Percentiles rank a stretch among this genome's conserved stretches.
Conservation (phyloP, 2,113 vertebrate species). For the Glareola pratincola region DNA sequence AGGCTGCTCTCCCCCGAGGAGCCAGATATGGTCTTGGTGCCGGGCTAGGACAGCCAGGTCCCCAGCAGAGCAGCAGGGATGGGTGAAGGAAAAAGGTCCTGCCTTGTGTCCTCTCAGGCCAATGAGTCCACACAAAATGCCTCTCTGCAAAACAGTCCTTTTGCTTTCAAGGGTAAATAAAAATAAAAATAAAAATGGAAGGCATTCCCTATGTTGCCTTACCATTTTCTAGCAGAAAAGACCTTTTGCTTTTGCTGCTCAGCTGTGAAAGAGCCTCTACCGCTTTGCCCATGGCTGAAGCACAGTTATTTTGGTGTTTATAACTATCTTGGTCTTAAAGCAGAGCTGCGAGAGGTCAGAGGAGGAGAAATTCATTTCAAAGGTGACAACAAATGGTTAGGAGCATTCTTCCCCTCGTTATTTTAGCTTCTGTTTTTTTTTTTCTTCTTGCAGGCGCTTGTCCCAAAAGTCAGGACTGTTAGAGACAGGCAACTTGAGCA, state of each 20-base stretch:
- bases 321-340: neutral
- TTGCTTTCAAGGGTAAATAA: neutral
- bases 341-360: neutral
- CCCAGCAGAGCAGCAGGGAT: neutral
- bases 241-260: neutral
- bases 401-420: neutral
- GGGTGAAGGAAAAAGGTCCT: neutral
- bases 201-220: neutral
- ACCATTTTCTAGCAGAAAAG: neutral
- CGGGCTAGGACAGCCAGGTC: neutral
- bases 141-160: neutral
- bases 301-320: neutral
- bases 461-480: neutral
- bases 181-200: neutral
- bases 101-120: neutral
- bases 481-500: neutral
- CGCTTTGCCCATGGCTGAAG: neutral
- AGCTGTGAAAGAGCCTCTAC: neutral
- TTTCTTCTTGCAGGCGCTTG: neutral
- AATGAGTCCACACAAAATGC: neutral
- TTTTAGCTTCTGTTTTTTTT: neutral
- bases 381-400: neutral
- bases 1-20: neutral
- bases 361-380: neutral
- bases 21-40: fast-evolving